Evolutionary conservation across 2,797 vertebrate species (phyloP).

Genomic region (Rhinella marina): DNA sequence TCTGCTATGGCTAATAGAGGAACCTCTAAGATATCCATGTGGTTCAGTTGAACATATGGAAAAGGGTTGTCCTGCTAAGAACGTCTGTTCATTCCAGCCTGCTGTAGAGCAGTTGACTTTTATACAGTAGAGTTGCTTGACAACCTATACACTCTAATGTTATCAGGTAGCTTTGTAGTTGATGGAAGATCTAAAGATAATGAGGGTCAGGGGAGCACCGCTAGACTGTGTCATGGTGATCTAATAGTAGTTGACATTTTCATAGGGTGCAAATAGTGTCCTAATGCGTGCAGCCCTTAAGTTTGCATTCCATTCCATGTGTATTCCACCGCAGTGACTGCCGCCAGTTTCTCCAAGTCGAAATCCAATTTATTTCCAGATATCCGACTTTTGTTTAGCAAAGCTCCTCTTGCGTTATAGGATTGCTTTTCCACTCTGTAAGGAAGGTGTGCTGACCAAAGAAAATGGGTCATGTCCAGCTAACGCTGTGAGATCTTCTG

Average conservation of each 20-base stretch:
- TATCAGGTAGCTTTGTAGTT: background rate
- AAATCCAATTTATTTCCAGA: constrained; percentile 40
- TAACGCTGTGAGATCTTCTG: constrained; percentile 36
- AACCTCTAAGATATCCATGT: too few species aligned
- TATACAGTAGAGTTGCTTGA: background rate
- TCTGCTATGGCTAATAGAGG: too few species aligned
- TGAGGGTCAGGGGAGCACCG: background rate
- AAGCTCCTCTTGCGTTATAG: constrained; percentile 18
- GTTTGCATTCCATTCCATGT: background rate
- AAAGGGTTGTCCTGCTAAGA: too few species aligned
- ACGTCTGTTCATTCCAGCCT: too few species aligned
- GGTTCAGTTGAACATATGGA: too few species aligned
- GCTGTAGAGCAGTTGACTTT: background rate
- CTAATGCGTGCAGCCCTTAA: background rate
- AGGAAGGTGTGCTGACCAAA: constrained; percentile 41
- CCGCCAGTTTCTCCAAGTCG: background rate
- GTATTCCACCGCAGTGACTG: background rate
- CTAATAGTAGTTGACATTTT: background rate
- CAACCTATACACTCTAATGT: background rate
- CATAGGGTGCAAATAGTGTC: background rate
- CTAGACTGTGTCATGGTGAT: background rate
- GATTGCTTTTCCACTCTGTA: constrained; percentile 11
- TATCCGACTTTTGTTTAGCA: constrained; percentile 30
- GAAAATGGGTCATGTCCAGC: constrained; percentile 58
- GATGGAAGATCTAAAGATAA: background rate